These are phyloP conservation scores for Venustoraphidia nigricollis DNA, from an alignment of 2,888 invertebrate species.

Conservation along the genomic window DNA sequence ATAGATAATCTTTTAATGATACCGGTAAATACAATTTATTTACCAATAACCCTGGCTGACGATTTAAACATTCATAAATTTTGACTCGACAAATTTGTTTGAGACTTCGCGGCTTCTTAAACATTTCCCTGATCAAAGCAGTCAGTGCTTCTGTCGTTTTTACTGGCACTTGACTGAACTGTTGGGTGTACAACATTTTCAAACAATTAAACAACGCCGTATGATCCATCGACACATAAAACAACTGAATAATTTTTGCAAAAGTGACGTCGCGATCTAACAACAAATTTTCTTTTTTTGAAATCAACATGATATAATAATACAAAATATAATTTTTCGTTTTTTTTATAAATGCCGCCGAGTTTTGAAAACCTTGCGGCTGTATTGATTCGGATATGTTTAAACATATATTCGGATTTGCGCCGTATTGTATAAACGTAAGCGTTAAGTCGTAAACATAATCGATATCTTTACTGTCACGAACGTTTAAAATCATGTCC, in stretches of 20 bases:
- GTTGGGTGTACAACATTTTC: constrained; percentile 46
- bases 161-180: constrained; percentile 43
- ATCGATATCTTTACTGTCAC: constrained; percentile 47
- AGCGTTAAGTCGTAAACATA: constrained; percentile 54
- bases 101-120: constrained; percentile 49
- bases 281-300: constrained; percentile 45
- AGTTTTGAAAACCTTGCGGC: constrained; percentile 21
- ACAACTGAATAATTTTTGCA: constrained; percentile 46
- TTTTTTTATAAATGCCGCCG: constrained; percentile 33
- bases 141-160: constrained; percentile 46
- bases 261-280: constrained; percentile 46
- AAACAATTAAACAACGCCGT: constrained; percentile 51
- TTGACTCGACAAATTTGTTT: constrained; percentile 55
- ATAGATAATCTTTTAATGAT: constrained; percentile 49
- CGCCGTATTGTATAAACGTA: constrained; percentile 57
- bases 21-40: constrained; percentile 52
- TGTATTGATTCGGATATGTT: constrained; percentile 29
- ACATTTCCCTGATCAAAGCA: constrained; percentile 42
- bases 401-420: constrained; percentile 51
- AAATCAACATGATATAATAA: constrained; percentile 54
- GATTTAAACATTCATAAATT: constrained; percentile 48
- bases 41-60: constrained; percentile 46
- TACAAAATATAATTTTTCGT: constrained; percentile 46
- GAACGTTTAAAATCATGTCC: constrained; percentile 53
- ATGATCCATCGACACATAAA: constrained; percentile 52